These are phyloP conservation scores for Rhegmatorhina hoffmannsi DNA, from an alignment of 2,113 vertebrate genomes.

Conservation along the genomic window DNA sequence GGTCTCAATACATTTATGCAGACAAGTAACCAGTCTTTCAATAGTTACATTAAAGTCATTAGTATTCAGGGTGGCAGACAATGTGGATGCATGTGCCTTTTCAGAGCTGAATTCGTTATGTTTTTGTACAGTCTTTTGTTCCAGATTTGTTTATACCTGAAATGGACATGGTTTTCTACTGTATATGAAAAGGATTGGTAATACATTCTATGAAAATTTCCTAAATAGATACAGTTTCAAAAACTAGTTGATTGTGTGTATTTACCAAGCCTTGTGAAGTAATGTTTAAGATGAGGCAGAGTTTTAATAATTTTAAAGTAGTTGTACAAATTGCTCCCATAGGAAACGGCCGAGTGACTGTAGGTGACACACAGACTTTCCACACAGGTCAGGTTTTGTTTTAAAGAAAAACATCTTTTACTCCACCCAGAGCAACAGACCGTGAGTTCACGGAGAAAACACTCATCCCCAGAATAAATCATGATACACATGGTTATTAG, in stretches of 20 bases:
- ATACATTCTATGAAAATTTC: neutral
- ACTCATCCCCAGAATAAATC: neutral
- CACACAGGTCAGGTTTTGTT: neutral
- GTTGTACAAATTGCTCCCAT: neutral
- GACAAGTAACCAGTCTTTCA: conserved; percentile 51
- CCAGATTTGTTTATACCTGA: conserved; percentile 48
- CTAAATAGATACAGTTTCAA: neutral
- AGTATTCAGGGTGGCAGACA: conserved; percentile 56
- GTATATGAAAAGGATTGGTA: neutral
- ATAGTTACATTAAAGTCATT: conserved; percentile 66
- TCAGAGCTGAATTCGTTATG: conserved; percentile 55
- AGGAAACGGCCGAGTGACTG: neutral
- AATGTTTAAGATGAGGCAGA: neutral
- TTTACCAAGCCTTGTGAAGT: neutral
- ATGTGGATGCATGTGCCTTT: conserved; percentile 55
- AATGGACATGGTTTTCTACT: neutral
- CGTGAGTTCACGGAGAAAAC: neutral
- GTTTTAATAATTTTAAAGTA: neutral
- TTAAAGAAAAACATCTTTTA: neutral
- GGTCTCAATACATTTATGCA: conserved; percentile 49
- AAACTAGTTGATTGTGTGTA: neutral
- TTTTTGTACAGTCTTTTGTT: conserved; percentile 59
- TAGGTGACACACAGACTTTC: neutral
- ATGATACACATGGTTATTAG: accelerated
- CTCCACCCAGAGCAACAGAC: neutral